Base-by-base conservation (phyloP, 2,888 invertebrate genomes). In the Aethes cnicana region DNA sequence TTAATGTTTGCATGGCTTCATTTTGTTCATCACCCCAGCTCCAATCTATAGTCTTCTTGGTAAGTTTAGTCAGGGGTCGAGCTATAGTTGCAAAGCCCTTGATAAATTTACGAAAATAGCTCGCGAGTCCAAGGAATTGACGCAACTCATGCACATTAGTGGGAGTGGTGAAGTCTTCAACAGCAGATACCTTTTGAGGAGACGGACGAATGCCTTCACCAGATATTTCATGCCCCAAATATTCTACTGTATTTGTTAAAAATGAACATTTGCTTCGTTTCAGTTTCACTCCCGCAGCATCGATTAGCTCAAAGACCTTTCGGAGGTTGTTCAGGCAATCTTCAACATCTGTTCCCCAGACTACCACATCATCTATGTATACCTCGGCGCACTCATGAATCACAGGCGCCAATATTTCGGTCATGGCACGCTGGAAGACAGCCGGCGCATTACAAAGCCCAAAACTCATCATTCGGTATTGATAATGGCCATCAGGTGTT, bases 81-180 rank as follows among this genome's bases (percentile, higher is more conserved):
- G 64, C 62, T 25, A 65, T 58, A 2, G 52, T 11, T 0, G 63
- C 59, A 50, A 59, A 70, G 39, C 58, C 39, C n/a, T 55, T 37
- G 1, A 66, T 59, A 52, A 65, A 67, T 11, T 60, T 63, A 9
- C 68, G 28, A 30, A 70, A 72, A 32, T 63, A 65, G 4, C 63
- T 61, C 3, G 63, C 59, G 9, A 72, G 44, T 1, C 69, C 69
- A 4, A 72, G 30, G 46, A 71, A 72, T 43, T 66, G 63, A 2
- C 64, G 54, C 1, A 72, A 36, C 33, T 69, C 58, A 16, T 68
- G 65, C 1, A 62, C 25, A 23, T 58, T 64, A 12, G 18, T 42
- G 4, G 68, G 68, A 4, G 39, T 44, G 3, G 62, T 65, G 46
- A 64, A 73, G 1, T 60, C 55, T 9, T 41, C 6, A 4, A 73